A percentile compares a stretch with the other conserved stretches of the same genome.
Evolutionary conservation across 1,140 invertebrate species (phyloP).

Genomic region (Amphibalanus amphitrite): DNA sequence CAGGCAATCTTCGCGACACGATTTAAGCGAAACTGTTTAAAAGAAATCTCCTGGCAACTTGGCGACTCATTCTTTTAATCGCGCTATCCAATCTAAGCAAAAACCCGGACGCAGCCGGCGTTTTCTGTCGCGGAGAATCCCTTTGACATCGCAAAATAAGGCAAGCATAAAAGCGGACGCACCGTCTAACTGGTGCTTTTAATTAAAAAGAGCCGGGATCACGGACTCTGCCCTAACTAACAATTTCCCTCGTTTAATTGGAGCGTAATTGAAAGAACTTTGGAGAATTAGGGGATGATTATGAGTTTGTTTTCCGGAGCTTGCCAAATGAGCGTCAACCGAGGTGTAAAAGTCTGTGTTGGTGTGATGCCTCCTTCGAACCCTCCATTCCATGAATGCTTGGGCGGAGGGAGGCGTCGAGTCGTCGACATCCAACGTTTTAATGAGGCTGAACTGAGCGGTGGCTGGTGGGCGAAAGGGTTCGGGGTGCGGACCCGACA

Average conservation of each 20-base stretch:
- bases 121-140: background rate
- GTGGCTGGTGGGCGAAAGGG: no score
- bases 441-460: no score
- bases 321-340: background rate
- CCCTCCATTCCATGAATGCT: no score
- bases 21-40: slow-evolving; percentile 1
- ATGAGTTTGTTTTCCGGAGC: background rate
- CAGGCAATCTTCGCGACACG: background rate
- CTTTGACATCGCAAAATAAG: background rate
- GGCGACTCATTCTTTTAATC: slow-evolving; percentile 1
- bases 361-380: no score
- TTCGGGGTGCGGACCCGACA: no score
- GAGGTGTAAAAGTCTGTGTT: background rate
- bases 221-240: background rate
- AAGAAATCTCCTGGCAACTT: background rate
- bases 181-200: background rate
- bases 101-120: background rate
- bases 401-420: no score
- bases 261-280: background rate
- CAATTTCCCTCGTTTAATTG: background rate
- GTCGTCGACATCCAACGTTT: no score
- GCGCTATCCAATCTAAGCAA: background rate
- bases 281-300: background rate
- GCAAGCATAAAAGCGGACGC: background rate
- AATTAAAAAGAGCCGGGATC: background rate